These are phyloP conservation scores for Euleptes europaea DNA, from an alignment of 2,113 vertebrate species.

Conservation along the genomic window DNA sequence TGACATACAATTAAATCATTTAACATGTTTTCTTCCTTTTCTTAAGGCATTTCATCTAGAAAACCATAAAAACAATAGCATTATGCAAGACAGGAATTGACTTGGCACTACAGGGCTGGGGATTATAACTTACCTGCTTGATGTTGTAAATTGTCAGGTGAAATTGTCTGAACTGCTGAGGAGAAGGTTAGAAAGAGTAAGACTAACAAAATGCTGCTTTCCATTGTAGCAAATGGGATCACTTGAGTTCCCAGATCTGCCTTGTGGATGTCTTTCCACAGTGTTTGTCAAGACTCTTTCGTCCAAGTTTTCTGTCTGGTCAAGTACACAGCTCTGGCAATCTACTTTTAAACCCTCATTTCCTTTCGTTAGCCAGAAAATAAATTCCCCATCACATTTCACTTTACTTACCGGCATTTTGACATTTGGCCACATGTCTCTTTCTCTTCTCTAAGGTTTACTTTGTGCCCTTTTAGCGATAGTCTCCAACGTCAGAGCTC, in stretches of 20 bases:
- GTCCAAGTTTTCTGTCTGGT: neutral
- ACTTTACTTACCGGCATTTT: conserved; percentile 40
- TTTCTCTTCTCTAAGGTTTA: conserved; percentile 35
- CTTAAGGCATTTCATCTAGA: neutral
- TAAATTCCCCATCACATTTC: conserved; percentile 30
- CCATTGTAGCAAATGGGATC: conserved; percentile 7
- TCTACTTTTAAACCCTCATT: conserved; percentile 44
- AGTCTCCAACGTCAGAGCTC: conserved; percentile 27
- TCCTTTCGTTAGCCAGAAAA: conserved; percentile 14
- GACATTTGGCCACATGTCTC: conserved; percentile 11
- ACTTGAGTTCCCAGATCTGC: neutral
- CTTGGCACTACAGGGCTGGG: neutral
- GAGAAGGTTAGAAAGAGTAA: neutral
- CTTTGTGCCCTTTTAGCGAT: conserved; percentile 32
- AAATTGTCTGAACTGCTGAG: conserved; percentile 2
- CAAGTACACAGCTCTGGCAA: neutral
- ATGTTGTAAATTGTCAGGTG: conserved; percentile 7
- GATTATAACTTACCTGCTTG: conserved; percentile 12
- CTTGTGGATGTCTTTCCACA: neutral
- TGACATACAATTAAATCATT: neutral
- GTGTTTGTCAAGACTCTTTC: conserved; percentile 35
- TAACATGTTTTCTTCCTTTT: neutral
- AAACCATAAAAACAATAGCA: neutral
- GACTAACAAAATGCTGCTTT: neutral
- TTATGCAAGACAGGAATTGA: neutral